These are phyloP conservation scores for Astreopora myriophthalma DNA, from an alignment of 64 coral and sea anemone genomes.

Conservation along the genomic window DNA sequence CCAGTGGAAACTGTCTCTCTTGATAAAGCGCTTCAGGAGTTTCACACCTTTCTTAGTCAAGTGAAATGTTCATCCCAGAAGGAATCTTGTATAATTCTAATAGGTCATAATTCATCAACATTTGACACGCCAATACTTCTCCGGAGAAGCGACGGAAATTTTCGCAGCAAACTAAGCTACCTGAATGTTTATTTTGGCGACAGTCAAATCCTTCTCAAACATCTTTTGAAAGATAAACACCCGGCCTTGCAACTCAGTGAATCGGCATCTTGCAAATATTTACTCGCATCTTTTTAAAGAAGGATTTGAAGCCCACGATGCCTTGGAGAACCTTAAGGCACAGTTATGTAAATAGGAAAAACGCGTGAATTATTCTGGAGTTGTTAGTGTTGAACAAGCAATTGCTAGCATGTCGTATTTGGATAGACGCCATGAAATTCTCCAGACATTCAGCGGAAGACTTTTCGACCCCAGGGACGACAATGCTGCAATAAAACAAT, in stretches of 20 bases:
- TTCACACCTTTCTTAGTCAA: not conserved
- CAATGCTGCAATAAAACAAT: no score
- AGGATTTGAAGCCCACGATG: conserved; percentile 17
- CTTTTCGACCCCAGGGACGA: no score
- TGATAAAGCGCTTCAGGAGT: not conserved
- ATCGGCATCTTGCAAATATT: not conserved
- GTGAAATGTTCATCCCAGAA: not conserved
- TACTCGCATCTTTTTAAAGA: not conserved
- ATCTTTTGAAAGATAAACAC: conserved; percentile 2
- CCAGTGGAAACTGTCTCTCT: not conserved
- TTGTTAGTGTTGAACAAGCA: not conserved
- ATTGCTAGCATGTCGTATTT: not conserved
- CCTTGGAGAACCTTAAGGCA: not conserved
- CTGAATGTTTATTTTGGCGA: conserved; percentile 52
- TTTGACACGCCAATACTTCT: conserved; percentile 35
- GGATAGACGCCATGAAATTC: conserved; percentile 47
- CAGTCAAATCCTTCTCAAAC: not conserved
- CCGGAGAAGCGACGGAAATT: not conserved
- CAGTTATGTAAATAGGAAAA: no score
- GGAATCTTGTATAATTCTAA: not conserved
- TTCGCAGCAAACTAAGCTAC: not conserved
- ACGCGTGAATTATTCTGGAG: not conserved
- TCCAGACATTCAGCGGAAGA: conserved; percentile 46
- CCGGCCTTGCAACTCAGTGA: not conserved
- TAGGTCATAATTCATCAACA: conserved; percentile 9